Base-by-base conservation (phyloP, 2,797 vertebrate genomes). In the Chrosomus eos region DNA sequence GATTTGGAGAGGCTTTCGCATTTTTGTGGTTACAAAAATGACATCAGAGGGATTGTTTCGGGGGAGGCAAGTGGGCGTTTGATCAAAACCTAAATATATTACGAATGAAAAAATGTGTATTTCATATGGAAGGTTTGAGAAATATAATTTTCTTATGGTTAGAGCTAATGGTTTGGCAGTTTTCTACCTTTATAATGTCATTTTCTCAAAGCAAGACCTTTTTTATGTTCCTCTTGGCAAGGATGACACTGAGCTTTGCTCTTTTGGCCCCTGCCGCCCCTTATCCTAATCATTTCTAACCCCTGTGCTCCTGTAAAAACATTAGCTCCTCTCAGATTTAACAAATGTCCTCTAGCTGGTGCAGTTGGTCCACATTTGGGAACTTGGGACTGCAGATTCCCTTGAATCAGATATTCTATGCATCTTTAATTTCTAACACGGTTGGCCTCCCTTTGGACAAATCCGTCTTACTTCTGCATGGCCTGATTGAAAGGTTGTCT, bases 351-450 rank as follows among this genome's bases (percentile, higher is more conserved):
- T 84, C 74, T 62, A 60, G 67, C 81, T 66, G 78, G 85, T 55
- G 73, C 23, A 55, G 74, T 72, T 62, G 80, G 80, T 64, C 85
- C 82, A 71, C 11, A 33, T 84, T 83, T 78, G 82, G 71, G 68
- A 28, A 68, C 23, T 33, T 11, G 23, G 28, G 26, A 74, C 70
- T 28, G 26, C 43, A n/a, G 55, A 43, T 79, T 79, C 75, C 40
- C 67, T 80, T 66, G 90, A 88, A 91, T 92, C 90, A 90, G 86
- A 91, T 91, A 90, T 93, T 91, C 88, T 85, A 80, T 92, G 90
- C 83, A 89, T 93, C 93, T 94, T 94, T 92, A 90, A 94, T 94
- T 94, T 93, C 89, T 85, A 90, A 81, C 86, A 72, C 83, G 88
- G 23, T 85, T 78, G 14, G 60, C 72, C 3, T 83, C 87, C 88